These are phyloP conservation scores for Oscheius sp. DNA, from an alignment of 2,888 invertebrate genomes.

Conservation along the genomic window DNA sequence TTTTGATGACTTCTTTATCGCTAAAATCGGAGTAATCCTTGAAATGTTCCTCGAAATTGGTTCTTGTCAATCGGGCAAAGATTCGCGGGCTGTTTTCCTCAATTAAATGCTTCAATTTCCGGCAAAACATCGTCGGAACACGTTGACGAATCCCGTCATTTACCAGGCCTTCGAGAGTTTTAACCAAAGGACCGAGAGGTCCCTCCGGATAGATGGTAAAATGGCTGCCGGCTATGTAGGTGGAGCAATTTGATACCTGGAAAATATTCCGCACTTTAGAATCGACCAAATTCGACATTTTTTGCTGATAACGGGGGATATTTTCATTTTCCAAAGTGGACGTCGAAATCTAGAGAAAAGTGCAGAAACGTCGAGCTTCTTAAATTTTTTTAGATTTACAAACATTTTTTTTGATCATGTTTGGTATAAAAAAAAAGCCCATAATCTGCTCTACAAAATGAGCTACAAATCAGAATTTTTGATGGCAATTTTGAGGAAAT, in stretches of 20 bases:
- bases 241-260: constrained; percentile 66
- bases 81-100: constrained; percentile 68
- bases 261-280: background rate
- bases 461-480: too few species aligned
- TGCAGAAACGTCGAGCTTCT: too few species aligned
- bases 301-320: too few species aligned
- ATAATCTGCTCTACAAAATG: too few species aligned
- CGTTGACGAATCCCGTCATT: constrained; percentile 67
- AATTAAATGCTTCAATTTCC: constrained; percentile 63
- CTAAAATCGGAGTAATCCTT: constrained; percentile 19
- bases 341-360: too few species aligned
- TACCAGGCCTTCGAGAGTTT: constrained; percentile 69
- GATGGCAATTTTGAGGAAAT: too few species aligned
- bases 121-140: constrained; percentile 68
- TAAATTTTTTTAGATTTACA: too few species aligned
- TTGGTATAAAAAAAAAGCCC: background rate
- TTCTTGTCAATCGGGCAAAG: constrained; percentile 60
- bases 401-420: too few species aligned
- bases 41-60: constrained; percentile 65
- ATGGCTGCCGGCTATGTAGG: constrained; percentile 62
- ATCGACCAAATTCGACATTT: too few species aligned
- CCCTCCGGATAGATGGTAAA: constrained; percentile 67
- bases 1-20: constrained; percentile 32
- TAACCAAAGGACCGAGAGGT: constrained; percentile 66
- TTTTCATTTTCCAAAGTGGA: too few species aligned